Conservation (phyloP, 2,113 vertebrate species). For the Neolamprologus falcicula region DNA sequence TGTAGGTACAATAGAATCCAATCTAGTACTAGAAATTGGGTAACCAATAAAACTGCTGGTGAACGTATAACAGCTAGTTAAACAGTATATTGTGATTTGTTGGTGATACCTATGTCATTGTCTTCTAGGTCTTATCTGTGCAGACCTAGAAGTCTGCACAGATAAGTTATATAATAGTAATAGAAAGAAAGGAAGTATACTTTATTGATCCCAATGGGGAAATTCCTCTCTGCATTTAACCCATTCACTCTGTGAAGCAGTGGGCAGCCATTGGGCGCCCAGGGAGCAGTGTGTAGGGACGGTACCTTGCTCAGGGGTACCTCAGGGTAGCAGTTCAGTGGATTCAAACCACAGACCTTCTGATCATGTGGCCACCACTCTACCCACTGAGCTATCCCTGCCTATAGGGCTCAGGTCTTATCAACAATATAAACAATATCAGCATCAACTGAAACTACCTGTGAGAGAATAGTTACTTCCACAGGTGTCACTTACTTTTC, state of each 20-base stretch:
- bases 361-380: background rate
- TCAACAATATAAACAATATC: background rate
- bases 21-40: too few relatives aligned
- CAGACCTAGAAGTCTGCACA: background rate
- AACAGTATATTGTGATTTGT: too few relatives aligned
- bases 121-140: background rate
- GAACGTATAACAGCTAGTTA: too few relatives aligned
- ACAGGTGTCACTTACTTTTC: background rate
- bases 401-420: background rate
- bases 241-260: background rate
- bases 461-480: background rate
- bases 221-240: background rate
- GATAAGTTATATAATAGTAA: background rate
- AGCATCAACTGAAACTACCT: background rate
- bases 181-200: background rate
- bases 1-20: background rate
- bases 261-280: background rate
- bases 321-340: background rate
- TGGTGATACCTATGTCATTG: too few relatives aligned
- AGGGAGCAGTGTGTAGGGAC: accelerated
- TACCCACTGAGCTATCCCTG: background rate
- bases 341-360: background rate
- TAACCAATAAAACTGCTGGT: too few relatives aligned
- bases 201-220: background rate
- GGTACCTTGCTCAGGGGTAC: background rate